Evolutionary conservation across 2,797 vertebrate species (phyloP).

Genomic region (Enteromius afrohamiltoni): DNA sequence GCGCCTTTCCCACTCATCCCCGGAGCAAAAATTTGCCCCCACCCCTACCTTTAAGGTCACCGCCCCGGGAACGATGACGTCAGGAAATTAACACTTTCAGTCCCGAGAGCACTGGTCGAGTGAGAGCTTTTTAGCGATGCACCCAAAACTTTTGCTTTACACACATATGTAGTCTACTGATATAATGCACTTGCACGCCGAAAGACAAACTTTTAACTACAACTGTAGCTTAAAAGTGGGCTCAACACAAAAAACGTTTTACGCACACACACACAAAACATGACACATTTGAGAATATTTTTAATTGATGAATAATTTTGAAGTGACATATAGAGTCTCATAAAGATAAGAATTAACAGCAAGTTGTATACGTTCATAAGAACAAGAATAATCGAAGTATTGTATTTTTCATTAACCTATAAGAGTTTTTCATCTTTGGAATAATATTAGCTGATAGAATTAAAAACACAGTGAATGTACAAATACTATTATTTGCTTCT

Average conservation of each 20-base stretch:
- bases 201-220: neutral
- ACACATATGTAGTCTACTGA: neutral
- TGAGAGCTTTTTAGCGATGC: neutral
- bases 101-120: constrained; percentile 47
- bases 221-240: neutral
- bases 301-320: neutral
- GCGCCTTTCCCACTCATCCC: constrained; percentile 65
- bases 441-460: neutral
- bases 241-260: neutral
- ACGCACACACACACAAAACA: neutral
- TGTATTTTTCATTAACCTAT: neutral
- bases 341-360: neutral
- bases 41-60: constrained; percentile 70
- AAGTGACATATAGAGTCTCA: too few relatives aligned
- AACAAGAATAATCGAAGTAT: neutral
- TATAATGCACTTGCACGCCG: neutral
- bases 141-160: neutral
- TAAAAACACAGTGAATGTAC: neutral
- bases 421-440: neutral
- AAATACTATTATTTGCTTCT: neutral
- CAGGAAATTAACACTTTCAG: constrained; percentile 77
- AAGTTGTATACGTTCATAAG: too few relatives aligned
- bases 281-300: neutral
- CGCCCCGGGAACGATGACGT: constrained; percentile 76
- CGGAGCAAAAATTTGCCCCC: constrained; percentile 66